Conservation (phyloP, 2,113 vertebrate species). For the Brevimyrus niger region DNA sequence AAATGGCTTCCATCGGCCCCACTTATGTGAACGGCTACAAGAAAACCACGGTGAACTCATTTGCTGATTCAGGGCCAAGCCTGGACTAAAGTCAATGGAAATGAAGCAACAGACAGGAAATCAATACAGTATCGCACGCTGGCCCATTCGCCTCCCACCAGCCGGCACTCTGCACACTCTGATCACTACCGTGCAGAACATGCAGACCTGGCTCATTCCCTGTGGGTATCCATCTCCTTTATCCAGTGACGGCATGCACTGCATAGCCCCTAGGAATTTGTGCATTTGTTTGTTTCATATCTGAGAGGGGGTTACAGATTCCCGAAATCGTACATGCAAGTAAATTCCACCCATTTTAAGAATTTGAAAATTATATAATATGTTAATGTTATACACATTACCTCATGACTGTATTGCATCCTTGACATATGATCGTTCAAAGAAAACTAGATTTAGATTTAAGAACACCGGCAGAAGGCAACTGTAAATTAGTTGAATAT, state of each 20-base stretch:
- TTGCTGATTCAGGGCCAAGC: not conserved
- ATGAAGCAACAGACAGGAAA: slow-evolving; percentile 1
- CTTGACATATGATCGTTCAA: not conserved
- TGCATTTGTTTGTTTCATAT: not conserved
- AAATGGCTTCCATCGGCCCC: not conserved
- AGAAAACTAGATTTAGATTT: not conserved
- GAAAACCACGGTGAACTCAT: not conserved
- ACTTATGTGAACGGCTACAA: not conserved
- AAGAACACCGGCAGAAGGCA: not conserved
- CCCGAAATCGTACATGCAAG: not conserved
- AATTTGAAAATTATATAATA: not conserved
- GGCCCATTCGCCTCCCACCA: not conserved
- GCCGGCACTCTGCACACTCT: not conserved
- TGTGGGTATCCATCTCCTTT: not conserved
- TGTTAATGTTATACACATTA: not conserved
- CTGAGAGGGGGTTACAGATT: not conserved
- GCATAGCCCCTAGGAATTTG: not conserved
- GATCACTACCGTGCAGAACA: not conserved
- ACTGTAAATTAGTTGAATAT: not conserved
- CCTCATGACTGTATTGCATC: not conserved
- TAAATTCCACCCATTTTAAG: not conserved
- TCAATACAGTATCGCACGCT: not conserved
- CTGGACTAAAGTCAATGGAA: not conserved
- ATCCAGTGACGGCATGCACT: not conserved
- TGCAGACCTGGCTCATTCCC: not conserved